Conservation (phyloP, 1,140 invertebrate genomes). For the Leptestheria dahalacensis region DNA sequence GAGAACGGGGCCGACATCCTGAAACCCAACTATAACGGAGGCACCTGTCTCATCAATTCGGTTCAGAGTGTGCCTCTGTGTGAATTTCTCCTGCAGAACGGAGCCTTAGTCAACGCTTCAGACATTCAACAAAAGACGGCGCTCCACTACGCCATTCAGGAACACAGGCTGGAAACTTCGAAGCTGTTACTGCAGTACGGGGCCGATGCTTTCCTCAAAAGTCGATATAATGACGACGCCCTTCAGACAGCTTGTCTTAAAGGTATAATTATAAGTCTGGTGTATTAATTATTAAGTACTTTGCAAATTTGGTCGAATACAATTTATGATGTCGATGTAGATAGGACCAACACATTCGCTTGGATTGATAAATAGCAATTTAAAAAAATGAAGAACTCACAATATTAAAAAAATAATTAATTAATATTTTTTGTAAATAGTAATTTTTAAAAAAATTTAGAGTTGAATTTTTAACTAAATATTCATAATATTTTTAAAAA, state of each 20-base stretch:
- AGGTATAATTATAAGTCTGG: conserved; percentile 30
- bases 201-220: conserved; percentile 57
- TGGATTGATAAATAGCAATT: no score
- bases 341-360: no score
- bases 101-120: conserved; percentile 65
- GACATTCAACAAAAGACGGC: conserved; percentile 85
- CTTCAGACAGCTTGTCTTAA: conserved; percentile 77
- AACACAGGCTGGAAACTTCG: conserved; percentile 61
- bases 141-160: conserved; percentile 81
- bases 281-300: no score
- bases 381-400: no score
- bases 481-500: no score
- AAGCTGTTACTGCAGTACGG: conserved; percentile 61
- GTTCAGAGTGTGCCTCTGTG: conserved; percentile 72
- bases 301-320: no score
- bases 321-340: no score
- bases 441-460: no score
- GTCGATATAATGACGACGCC: conserved; percentile 74
- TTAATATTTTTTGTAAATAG: neutral
- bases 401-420: no score
- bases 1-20: conserved; percentile 71
- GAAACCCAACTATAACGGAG: conserved; percentile 76
- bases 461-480: no score
- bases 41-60: conserved; percentile 84
- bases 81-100: conserved; percentile 56